Evolutionary conservation across 2,797 vertebrate genomes (phyloP), one percentile per base, ranked within the genome.

Genomic region (Anabas testudineus): DNA sequence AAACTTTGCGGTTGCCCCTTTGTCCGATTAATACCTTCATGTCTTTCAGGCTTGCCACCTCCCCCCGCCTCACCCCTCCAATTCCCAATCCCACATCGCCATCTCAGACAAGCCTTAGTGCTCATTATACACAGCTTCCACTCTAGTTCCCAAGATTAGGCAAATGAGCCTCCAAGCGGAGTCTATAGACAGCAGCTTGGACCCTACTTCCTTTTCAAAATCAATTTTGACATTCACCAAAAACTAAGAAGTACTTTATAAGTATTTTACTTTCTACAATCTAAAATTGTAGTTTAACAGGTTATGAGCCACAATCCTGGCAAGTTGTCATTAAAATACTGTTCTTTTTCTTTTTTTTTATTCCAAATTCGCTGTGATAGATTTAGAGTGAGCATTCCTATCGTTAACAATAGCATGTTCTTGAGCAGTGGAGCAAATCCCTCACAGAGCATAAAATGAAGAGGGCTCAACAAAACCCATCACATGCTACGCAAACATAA

Each of bases 71-170:
- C 37, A 32, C 13, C 30, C 51, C 13, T 43, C 8, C 42, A 43
- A 36, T 10, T 45, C 74, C 82, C 75, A 73, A 68, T 72, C 85
- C 74, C 71, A 74, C 82, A 84, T 73, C 80, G 26, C 76, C 81
- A 83, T 80, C 84, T 83, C 87, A 90, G 90, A 92, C 90, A 84
- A 92, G 91, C 87, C 91, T 85, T 85, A 86, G 89, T 89, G 81
- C 88, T 94, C 90, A 94, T 94, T 95, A 94, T 93, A 92, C 89
- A 89, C 81, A 78, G 91, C 94, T 94, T 95, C 93, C 94, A 94
- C 93, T 93, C 92, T 93, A 93, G 92, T 95, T 95, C 94, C 91
- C 93, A 95, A 94, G 93, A 95, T 95, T 95, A 95, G 93, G 94
- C 94, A 95, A 95, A 95, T 95, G 93, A 95, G 94, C 76, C 90